Evolutionary conservation across 1,140 invertebrate genomes (phyloP).

Genomic region (Dysdera silvatica): DNA sequence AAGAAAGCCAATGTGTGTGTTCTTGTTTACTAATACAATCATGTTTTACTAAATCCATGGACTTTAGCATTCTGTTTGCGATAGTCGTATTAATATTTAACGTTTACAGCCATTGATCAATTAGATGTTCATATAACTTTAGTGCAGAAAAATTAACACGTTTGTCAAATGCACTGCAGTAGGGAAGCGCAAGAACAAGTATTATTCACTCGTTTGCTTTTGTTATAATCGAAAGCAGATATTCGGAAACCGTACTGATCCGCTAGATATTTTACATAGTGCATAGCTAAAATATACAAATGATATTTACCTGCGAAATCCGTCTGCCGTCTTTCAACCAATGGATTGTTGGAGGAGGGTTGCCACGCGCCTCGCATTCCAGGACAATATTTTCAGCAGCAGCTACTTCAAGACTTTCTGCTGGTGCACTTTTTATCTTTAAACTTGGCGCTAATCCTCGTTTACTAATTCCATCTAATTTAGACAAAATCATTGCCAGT

Average conservation of each 20-base stretch:
- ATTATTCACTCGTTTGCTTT: not conserved
- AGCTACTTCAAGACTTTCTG: conserved; percentile 16
- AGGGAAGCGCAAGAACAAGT: not conserved
- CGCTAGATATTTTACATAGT: too few relatives aligned
- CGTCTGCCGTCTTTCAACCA: conserved; percentile 49
- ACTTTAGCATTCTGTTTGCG: too few relatives aligned
- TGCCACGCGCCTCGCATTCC: conserved; percentile 48
- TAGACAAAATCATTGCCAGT: too few relatives aligned
- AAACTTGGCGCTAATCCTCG: conserved; percentile 47
- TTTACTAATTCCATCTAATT: too few relatives aligned
- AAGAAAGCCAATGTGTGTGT: too few relatives aligned
- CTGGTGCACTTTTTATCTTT: conserved; percentile 32
- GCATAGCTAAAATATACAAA: not conserved
- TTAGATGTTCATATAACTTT: too few relatives aligned
- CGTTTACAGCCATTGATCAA: too few relatives aligned
- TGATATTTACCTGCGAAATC: conserved; percentile 39
- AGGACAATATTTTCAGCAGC: conserved; percentile 37
- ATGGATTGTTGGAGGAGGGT: conserved; percentile 48
- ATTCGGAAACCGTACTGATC: too few relatives aligned
- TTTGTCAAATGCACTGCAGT: not conserved
- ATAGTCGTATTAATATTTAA: too few relatives aligned
- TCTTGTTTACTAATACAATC: too few relatives aligned
- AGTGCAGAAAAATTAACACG: too few relatives aligned
- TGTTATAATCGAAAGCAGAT: not conserved
- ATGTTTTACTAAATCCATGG: too few relatives aligned